Conservation (phyloP, 2,888 invertebrate genomes). For the Oscheius onirici region DNA sequence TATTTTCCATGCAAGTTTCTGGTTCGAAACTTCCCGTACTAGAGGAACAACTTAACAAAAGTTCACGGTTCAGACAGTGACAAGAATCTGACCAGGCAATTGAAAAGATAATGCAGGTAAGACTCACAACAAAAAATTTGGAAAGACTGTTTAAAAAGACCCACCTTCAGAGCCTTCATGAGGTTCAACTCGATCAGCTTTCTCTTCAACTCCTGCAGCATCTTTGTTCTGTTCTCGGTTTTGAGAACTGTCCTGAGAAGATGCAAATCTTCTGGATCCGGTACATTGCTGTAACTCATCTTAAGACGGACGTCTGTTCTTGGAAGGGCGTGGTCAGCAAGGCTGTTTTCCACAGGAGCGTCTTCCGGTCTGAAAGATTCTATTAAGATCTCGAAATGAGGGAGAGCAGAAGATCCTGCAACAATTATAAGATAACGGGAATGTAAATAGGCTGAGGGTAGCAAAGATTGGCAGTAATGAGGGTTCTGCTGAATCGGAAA, state of each 20-base stretch:
- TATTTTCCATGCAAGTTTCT: background rate
- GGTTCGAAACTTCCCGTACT: background rate
- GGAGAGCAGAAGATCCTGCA: no score
- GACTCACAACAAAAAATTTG: background rate
- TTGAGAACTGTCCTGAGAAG: slow-evolving; percentile 5
- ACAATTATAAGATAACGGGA: no score
- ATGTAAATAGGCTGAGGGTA: no score
- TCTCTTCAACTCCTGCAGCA: slow-evolving; percentile 43
- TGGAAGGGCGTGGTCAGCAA: no score
- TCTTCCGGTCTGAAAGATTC: no score
- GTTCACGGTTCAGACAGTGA: no score
- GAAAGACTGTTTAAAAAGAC: background rate
- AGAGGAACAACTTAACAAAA: no score
- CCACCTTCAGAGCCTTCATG: slow-evolving; percentile 37
- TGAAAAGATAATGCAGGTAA: background rate
- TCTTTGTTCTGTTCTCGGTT: slow-evolving; percentile 35
- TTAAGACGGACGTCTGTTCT: no score
- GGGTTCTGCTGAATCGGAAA: no score
- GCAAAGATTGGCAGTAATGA: no score
- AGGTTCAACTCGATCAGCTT: slow-evolving; percentile 40
- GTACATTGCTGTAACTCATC: slow-evolving; percentile 10
- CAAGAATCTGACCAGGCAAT: background rate
- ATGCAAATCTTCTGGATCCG: slow-evolving; percentile 24
- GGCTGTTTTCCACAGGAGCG: no score
- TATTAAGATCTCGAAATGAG: no score